Evolutionary conservation across 2,797 vertebrate genomes (phyloP), one percentile per base, ranked within the genome.

Genomic region (Enteromius viviparus): DNA sequence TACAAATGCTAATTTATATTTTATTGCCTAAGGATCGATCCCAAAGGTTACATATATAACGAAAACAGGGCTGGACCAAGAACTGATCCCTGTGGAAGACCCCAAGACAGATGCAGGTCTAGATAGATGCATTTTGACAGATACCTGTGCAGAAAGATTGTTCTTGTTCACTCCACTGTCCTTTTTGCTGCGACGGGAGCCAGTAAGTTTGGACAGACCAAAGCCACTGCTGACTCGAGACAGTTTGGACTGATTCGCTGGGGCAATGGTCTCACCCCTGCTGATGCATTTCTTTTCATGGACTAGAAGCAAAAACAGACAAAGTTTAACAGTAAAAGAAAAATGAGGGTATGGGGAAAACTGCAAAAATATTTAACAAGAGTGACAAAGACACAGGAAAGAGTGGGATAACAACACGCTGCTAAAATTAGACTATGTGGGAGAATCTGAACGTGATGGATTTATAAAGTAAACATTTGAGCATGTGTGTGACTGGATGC

Each of bases 201-300:
- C 98, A 0, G 98, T 99, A 72, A 99, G 92, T 90, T 99, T 99
- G 82, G 98, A 99, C 55, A 99, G 95, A 26, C 97, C 98, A 1
- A 99, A 99, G 32, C 97, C 97, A 45, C 98, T 99, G 95, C 98
- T 99, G 85, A 99, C 98, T 7, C 98, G 89, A 55, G 98, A 99
- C 82, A 99, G 92, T 84, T 99, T 99, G 85, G 98, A 99, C 72
- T 99, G 98, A 0, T 95, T 95, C 1, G 92, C 94, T 0, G 98
- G 98, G 9, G 93, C 94, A 60, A 96, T 92, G 0, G 96, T 93
- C 89, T 99, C 98, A 0, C 98, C 98, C 12, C 97, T 95, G 85
- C 97, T 98, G 90, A 99, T 96, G 86, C 94, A 97, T 89, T 99
- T 99, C 93, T 97, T 99, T 89, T 99, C 98, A 64, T 99, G 97